Percentiles rank a stretch among this genome's conserved stretches.
Evolutionary conservation across 2,888 invertebrate species (phyloP).

Genomic region (Reticulitermes lucifugus): DNA sequence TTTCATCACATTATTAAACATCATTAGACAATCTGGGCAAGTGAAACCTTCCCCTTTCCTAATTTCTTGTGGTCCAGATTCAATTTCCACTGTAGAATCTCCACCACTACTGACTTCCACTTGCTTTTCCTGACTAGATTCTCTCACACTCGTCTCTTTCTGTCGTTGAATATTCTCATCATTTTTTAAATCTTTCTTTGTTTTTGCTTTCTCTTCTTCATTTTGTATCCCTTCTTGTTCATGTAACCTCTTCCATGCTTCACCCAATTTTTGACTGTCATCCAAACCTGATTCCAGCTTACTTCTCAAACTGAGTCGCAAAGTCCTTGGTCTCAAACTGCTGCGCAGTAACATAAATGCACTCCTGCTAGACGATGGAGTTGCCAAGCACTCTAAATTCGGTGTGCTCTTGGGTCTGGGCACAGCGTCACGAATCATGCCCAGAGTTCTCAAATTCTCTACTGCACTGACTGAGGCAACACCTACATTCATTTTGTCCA

Average conservation of each 20-base stretch:
- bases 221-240: neutral
- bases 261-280: neutral
- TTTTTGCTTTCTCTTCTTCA: neutral
- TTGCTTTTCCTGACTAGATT: slow-evolving; percentile 33
- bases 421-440: too few relatives aligned
- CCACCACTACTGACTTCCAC: neutral
- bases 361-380: neutral
- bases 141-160: slow-evolving; percentile 23
- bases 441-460: neutral
- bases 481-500: neutral
- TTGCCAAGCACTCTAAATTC: neutral
- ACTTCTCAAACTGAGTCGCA: slow-evolving; percentile 1
- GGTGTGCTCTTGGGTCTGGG: neutral
- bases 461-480: neutral
- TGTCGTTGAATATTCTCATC: slow-evolving; percentile 48
- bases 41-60: neutral
- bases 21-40: slow-evolving; percentile 9
- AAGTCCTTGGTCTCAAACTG: slow-evolving; percentile 7
- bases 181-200: slow-evolving; percentile 49
- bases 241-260: neutral
- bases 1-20: neutral
- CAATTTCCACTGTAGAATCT: neutral
- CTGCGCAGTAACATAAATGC: neutral
- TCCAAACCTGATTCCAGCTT: neutral
- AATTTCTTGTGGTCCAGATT: neutral